These are phyloP conservation scores for Polymixis flavicincta DNA, from an alignment of 2,888 invertebrate species.

Conservation along the genomic window DNA sequence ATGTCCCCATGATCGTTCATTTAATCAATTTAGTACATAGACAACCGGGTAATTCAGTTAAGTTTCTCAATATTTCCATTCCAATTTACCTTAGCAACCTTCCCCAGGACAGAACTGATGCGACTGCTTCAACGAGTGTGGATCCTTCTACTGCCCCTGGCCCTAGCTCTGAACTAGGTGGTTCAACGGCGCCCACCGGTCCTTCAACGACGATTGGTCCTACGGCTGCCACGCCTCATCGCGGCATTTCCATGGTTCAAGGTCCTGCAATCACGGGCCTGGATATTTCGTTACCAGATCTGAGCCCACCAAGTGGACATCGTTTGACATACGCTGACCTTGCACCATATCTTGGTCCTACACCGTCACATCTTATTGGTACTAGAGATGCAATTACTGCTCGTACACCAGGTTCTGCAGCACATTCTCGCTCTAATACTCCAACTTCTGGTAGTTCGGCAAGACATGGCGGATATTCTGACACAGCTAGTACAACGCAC, in stretches of 20 bases:
- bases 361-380: neutral
- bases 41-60: neutral
- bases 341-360: neutral
- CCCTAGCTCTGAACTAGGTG: neutral
- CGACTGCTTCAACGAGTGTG: neutral
- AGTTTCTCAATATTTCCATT: neutral
- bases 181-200: neutral
- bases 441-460: neutral
- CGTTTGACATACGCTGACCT: neutral
- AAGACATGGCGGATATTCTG: neutral
- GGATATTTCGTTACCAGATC: neutral
- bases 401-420: neutral
- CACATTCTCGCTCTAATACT: neutral
- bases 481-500: neutral
- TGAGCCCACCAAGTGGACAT: neutral
- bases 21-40: neutral
- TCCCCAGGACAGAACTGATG: slow-evolving; percentile 1
- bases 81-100: neutral
- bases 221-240: neutral
- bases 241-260: slow-evolving; percentile 37
- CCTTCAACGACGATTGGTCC: neutral
- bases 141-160: neutral
- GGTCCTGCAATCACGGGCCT: slow-evolving; percentile 25
- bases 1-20: neutral
- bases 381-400: neutral